Conservation (phyloP, 1,140 invertebrate species). For the Ctenoplectra terminalis region DNA sequence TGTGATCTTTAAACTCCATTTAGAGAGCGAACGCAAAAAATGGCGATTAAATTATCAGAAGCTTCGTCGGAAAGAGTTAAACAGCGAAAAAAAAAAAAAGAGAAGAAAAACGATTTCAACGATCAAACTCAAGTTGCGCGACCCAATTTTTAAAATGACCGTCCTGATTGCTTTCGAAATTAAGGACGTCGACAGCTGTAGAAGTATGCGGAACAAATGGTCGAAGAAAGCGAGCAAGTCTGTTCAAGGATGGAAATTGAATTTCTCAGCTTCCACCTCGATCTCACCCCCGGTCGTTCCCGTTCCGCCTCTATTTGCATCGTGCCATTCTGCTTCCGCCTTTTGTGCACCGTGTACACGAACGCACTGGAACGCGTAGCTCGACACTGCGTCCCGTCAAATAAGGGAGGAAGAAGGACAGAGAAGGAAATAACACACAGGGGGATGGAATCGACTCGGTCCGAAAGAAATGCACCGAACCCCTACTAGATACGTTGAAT, state of each 20-base stretch:
- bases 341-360: background rate
- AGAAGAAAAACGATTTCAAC: background rate
- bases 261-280: slow-evolving; percentile 51
- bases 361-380: background rate
- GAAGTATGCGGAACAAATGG: background rate
- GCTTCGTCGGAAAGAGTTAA: no score
- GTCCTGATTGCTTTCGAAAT: background rate
- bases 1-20: no score
- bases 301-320: slow-evolving; percentile 34
- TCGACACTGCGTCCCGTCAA: background rate
- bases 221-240: slow-evolving; percentile 8
- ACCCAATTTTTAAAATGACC: background rate
- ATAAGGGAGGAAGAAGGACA: background rate
- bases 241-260: slow-evolving; percentile 55
- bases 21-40: no score
- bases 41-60: no score
- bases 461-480: background rate
- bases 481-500: background rate
- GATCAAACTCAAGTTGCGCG: background rate
- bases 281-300: background rate
- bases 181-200: slow-evolving; percentile 5
- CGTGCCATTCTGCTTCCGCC: background rate
- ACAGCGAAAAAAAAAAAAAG: background rate
- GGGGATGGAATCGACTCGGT: background rate
- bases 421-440: no score